phyloP scores from a whole-genome alignment of 2,888 invertebrate species.

The Cantharis lateralis region DNA sequence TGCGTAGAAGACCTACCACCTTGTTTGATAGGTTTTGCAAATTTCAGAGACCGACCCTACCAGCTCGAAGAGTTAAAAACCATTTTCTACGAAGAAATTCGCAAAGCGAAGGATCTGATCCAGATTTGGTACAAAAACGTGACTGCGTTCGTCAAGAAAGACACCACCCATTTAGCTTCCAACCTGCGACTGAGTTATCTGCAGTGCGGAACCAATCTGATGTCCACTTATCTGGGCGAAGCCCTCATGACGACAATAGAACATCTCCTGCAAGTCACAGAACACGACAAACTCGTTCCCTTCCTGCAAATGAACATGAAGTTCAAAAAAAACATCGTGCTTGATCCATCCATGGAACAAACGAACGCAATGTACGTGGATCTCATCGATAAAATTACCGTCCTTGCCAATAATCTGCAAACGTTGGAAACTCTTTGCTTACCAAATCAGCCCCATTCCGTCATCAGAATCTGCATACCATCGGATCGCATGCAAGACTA shows the following conservation, averaged over 20 bases:
- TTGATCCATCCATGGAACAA: slow-evolving; percentile 64
- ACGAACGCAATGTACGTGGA: slow-evolving; percentile 63
- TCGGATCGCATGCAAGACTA: slow-evolving; percentile 39
- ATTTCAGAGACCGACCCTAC: slow-evolving; percentile 34
- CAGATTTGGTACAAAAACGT: slow-evolving; percentile 40
- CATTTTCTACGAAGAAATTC: slow-evolving; percentile 38
- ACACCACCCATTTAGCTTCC: neutral
- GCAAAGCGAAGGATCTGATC: slow-evolving; percentile 37
- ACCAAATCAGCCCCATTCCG: slow-evolving; percentile 34
- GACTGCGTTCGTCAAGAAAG: slow-evolving; percentile 15
- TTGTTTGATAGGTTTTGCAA: slow-evolving; percentile 59
- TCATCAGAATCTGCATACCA: slow-evolving; percentile 45
- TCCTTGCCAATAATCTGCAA: slow-evolving; percentile 34
- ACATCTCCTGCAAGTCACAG: slow-evolving; percentile 63
- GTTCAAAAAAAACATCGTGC: slow-evolving; percentile 61
- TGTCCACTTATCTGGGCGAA: slow-evolving; percentile 67
- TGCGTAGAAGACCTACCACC: slow-evolving; percentile 61
- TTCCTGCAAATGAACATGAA: slow-evolving; percentile 64
- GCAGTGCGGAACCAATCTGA: slow-evolving; percentile 50
- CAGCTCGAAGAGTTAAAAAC: slow-evolving; percentile 40
- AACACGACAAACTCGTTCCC: slow-evolving; percentile 62
- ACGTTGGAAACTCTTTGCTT: slow-evolving; percentile 41
- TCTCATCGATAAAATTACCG: slow-evolving; percentile 55
- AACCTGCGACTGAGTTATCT: slow-evolving; percentile 6
- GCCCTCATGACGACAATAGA: slow-evolving; percentile 70